Conservation (phyloP, 2,797 vertebrate genomes). For the Neosalanx taihuensis region DNA sequence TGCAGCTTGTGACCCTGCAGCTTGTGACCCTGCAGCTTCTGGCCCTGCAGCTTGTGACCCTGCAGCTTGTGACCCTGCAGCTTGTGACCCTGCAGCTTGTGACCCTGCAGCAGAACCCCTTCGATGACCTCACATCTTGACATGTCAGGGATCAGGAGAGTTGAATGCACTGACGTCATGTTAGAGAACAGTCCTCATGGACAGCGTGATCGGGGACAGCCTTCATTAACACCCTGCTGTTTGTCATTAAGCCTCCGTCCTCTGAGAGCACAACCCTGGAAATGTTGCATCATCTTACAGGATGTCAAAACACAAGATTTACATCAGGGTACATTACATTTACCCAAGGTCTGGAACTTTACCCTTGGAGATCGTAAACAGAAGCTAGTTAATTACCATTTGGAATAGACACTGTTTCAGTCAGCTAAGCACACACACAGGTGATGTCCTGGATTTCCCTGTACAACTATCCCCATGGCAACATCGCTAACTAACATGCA, state of each 20-base stretch:
- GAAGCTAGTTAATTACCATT: not conserved
- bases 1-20: too few relatives aligned
- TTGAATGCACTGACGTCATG: slow-evolving; percentile 15
- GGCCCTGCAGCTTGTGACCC: too few relatives aligned
- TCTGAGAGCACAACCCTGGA: slow-evolving; percentile 15
- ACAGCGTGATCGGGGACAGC: not conserved
- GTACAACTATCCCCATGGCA: slow-evolving; percentile 2
- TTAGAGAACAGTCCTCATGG: slow-evolving; percentile 4
- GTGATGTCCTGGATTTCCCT: not conserved
- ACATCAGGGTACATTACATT: not conserved
- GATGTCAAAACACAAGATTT: slow-evolving; percentile 5
- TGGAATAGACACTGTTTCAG: not conserved
- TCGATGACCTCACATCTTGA: not conserved
- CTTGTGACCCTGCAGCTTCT: too few relatives aligned
- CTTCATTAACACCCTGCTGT: slow-evolving; percentile 16
- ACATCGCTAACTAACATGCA: slow-evolving; percentile 7
- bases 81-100: too few relatives aligned
- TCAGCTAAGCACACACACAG: not conserved
- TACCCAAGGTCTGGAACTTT: not conserved
- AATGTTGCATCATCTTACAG: slow-evolving; percentile 31
- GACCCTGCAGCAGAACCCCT: too few relatives aligned
- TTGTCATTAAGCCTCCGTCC: slow-evolving; percentile 18
- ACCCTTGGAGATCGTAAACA: too few relatives aligned
- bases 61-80: too few relatives aligned
- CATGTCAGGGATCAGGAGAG: not conserved